A percentile compares a stretch with the other conserved stretches of the same genome.
Evolutionary conservation across 2,113 vertebrate species (phyloP).

Genomic region (Rhinopithecus roxellana): DNA sequence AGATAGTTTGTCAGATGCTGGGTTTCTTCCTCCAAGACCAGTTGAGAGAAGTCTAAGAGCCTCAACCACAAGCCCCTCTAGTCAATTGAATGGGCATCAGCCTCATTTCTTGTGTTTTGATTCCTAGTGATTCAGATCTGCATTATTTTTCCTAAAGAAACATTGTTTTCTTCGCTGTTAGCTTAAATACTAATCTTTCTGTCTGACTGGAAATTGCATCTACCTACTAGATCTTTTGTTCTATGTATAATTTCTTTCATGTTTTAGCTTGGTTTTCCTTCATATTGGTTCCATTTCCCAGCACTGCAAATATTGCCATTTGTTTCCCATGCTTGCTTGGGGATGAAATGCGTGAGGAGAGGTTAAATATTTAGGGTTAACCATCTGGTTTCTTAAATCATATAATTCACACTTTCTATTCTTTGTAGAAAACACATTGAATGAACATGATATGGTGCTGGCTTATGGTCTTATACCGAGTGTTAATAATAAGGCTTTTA

Average conservation of each 20-base stretch:
- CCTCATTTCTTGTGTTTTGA: background rate
- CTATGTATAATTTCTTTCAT: background rate
- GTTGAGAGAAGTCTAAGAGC: background rate
- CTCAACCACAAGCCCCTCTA: background rate
- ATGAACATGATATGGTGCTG: no score
- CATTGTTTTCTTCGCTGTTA: background rate
- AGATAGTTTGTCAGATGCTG: background rate
- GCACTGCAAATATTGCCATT: background rate
- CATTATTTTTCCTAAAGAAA: background rate
- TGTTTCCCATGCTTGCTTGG: background rate
- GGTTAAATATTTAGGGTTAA: background rate
- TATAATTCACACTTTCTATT: background rate
- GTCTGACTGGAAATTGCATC: background rate
- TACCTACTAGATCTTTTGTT: background rate
- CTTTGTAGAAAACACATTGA: background rate
- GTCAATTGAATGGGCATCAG: no score
- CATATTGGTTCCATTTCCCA: background rate
- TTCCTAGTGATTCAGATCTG: background rate
- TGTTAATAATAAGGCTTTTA: background rate
- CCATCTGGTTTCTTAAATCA: background rate
- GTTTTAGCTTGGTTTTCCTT: background rate
- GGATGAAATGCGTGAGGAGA: background rate
- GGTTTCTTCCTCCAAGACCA: background rate
- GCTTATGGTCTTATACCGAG: background rate
- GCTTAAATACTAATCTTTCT: background rate